Conservation (phyloP, 2,113 vertebrate genomes). For the Pardalotus punctatus region DNA sequence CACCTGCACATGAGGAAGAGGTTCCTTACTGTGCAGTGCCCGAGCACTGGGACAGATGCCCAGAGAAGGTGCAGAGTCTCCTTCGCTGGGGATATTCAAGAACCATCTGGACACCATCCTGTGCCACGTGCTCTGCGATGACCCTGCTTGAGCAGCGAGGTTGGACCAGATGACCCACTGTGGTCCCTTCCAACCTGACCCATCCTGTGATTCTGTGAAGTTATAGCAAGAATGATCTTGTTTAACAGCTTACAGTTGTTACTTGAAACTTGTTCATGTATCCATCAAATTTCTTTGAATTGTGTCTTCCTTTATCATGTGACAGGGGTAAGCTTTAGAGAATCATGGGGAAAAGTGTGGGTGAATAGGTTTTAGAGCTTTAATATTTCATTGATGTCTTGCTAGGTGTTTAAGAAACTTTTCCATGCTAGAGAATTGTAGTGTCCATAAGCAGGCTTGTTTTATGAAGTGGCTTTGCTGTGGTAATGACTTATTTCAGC, state of each 20-base stretch:
- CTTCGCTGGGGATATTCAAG: neutral
- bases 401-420: neutral
- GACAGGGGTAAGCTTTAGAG: neutral
- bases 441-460: accelerated
- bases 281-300: neutral
- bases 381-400: neutral
- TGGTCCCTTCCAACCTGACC: neutral
- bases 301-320: neutral
- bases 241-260: neutral
- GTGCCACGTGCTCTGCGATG: neutral
- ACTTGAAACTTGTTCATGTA: neutral
- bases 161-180: neutral
- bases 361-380: neutral
- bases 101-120: neutral
- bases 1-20: neutral
- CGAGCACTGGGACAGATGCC: accelerated
- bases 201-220: neutral
- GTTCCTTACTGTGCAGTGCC: neutral
- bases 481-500: neutral
- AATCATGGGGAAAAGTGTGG: neutral
- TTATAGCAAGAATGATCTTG: neutral
- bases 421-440: neutral
- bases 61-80: neutral
- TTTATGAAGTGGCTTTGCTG: neutral
- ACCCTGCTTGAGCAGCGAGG: neutral